Evolutionary conservation across 2,113 vertebrate species (phyloP), one percentile per base, ranked within the genome.

Genomic region (Alethe castanea): DNA sequence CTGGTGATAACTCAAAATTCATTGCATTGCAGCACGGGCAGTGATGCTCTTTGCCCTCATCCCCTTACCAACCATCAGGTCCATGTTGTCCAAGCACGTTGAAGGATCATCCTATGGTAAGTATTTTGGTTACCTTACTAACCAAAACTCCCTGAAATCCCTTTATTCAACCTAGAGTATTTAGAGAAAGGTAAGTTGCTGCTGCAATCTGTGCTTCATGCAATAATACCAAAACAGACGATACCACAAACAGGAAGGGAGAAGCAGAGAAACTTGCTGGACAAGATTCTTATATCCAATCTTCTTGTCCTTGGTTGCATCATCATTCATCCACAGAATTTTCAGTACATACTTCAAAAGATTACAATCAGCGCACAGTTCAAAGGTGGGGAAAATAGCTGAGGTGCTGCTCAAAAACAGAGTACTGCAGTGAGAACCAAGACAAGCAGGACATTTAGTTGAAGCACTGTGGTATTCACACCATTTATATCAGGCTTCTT

Each of bases 21-120:
- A 18, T 86, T 97, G 72, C 80, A 67, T 97, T 96, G 16, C 98
- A 99, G 99, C 99, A 95, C 98, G 99, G 52, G 96, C 95, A 5
- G 66, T 99, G 92, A 99, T 97, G 97, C 89, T 99, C 40, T 99
- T 99, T 40, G 98, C 98, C 10, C 98, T 99, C 71, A 99, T 99
- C 36, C 99, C 99, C 12, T 94, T 99, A 98, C 98, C 99, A 12
- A 99, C 98, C 15, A 99, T 99, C 95, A 98, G 99, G 56, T 99
- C 99, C 8, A 95, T 99, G 95, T 97, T 99, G 81, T 99, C 99
- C 47, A 99, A 99, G 93, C 98, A 99, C 28, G 97, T 99, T 1
- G 96, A 98, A 69, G 98, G 97, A 61, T 98, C 98, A 16, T 98
- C 98, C 12, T 99, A 98, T 3, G 99, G 99, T 99, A 96, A 98